Evolutionary conservation across 2,888 invertebrate species (phyloP).

Genomic region (Xylota sylvarum): DNA sequence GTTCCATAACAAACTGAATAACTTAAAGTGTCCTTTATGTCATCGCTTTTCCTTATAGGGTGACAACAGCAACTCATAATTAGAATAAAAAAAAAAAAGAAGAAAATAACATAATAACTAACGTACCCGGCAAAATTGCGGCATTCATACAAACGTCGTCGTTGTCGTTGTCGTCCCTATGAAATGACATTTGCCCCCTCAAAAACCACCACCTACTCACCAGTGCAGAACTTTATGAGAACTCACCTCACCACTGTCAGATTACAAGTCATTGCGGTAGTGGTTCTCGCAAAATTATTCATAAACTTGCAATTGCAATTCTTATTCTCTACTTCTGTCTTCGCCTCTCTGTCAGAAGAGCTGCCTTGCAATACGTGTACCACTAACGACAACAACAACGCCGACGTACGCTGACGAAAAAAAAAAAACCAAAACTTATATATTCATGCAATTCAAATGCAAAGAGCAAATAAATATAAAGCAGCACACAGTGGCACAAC

Average conservation of each 20-base stretch:
- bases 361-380: too few relatives aligned
- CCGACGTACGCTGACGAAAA: conserved; percentile 18
- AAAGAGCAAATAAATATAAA: conserved; percentile 75
- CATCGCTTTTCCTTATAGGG: conserved; percentile 10
- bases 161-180: not conserved
- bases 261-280: conserved; percentile 74
- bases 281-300: conserved; percentile 71
- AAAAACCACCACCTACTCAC: conserved; percentile 46
- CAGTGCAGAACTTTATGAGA: conserved; percentile 52
- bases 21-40: conserved; percentile 51
- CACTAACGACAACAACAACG: not conserved
- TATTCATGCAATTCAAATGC: conserved; percentile 77
- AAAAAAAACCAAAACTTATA: conserved; percentile 49
- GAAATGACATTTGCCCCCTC: conserved; percentile 53
- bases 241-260: conserved; percentile 74
- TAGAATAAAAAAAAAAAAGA: conserved; percentile 6
- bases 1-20: conserved; percentile 46
- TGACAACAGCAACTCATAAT: conserved; percentile 46
- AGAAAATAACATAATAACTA: conserved; percentile 47
- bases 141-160: conserved; percentile 38
- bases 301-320: conserved; percentile 77
- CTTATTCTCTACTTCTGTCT: conserved; percentile 55
- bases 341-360: too few relatives aligned
- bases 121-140: conserved; percentile 46
- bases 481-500: conserved; percentile 55